Evolutionary conservation across 2,888 invertebrate genomes (phyloP), one percentile per base, ranked within the genome.

Genomic region (Acrocera orbiculus): DNA sequence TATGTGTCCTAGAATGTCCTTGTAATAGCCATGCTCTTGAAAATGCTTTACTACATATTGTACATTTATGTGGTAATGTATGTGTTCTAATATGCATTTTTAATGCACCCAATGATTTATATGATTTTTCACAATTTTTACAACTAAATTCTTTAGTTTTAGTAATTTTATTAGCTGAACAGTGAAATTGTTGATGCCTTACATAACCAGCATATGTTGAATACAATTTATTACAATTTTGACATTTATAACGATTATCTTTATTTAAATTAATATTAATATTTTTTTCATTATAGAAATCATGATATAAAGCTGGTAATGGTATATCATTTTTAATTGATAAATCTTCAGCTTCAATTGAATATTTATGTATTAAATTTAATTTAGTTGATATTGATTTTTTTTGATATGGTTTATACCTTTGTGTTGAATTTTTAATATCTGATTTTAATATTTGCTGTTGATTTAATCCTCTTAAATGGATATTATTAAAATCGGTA

Each of bases 131-230:
- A 28, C 58, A 58, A 13, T 55, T 51, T 27, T 57, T 47, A 27
- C 58, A 58, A 11, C 51, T 44, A 35, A 56, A 54, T 24, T 83
- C 78, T 58, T 89, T 90, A 58, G 87, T 78, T 30, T 76, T 70
- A 42, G 80, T 78, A 32, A 79, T 80, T 41, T 76, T 75, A 40
- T 82, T 75, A 1, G 83, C 83, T 1, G 82, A 77, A 57, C 93
- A 93, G 51, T 95, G 93, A 62, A 90, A 90, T 57, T 93, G 90
- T 40, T 85, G 78, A 54, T 95, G 95, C 60, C 95, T 95, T 2
- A 87, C 80, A 11, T 95, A 67, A 1, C 93, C 95, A 30, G 90
- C 89, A 52, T 83, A 86, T 1, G 95, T 95, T 1, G 92, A 89
- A 63, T 95, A 95, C 41, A 86, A 86, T 58, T 93, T 92, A 31